A percentile compares a stretch with the other conserved stretches of the same genome.
phyloP scores from a whole-genome alignment of 2,113 vertebrate genomes.

The Lasiurus borealis region DNA sequence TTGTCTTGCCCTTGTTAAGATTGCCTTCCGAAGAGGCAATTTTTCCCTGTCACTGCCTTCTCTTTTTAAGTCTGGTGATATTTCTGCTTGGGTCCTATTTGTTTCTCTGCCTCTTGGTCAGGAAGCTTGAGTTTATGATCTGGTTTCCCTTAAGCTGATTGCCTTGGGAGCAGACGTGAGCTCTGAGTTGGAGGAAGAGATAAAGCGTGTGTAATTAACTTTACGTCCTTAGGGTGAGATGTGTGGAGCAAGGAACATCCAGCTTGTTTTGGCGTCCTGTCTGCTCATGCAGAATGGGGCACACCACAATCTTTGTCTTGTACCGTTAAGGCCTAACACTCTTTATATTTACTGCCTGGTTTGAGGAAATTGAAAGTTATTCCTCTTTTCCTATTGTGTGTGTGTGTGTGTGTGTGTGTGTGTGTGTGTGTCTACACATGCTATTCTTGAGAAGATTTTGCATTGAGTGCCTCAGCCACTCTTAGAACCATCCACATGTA shows the following conservation, averaged over 20 bases:
- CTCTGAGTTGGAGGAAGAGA: constrained; percentile 65
- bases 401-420: no score
- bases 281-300: no score
- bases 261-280: background rate
- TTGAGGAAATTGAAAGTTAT: background rate
- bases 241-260: background rate
- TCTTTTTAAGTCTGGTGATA: background rate
- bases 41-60: background rate
- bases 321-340: background rate
- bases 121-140: constrained; percentile 64
- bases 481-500: background rate
- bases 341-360: background rate
- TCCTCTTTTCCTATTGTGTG: background rate
- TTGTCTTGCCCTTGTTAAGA: background rate
- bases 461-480: background rate
- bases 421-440: background rate
- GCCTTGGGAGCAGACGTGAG: constrained; percentile 23
- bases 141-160: constrained; percentile 68
- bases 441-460: background rate
- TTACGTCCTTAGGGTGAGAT: background rate
- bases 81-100: background rate
- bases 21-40: background rate
- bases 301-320: background rate
- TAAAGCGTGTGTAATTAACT: constrained; percentile 66
- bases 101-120: constrained; percentile 3